Conservation (phyloP, 2,113 vertebrate genomes). For the Trematomus loennbergii region DNA sequence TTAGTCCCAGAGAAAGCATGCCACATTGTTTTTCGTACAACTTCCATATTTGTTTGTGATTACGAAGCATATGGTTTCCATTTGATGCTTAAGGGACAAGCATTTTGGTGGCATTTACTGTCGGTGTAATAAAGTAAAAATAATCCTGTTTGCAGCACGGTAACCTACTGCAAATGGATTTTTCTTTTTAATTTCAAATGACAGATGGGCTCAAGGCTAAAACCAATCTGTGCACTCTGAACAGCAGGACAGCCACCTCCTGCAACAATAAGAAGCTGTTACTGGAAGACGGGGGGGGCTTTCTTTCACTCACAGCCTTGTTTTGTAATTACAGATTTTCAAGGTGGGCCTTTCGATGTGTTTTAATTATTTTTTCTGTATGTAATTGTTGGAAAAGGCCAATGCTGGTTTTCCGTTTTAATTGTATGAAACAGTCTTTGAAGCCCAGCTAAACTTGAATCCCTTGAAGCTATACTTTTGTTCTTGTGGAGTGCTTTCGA, state of each 20-base stretch:
- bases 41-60: conserved; percentile 40
- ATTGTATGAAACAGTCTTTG: conserved; percentile 10
- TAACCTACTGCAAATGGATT: neutral
- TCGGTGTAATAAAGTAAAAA: conserved; percentile 16
- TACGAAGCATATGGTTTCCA: conserved; percentile 31
- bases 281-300: neutral
- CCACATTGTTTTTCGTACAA: conserved; percentile 20
- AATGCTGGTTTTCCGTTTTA: neutral
- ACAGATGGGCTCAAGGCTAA: conserved; percentile 49
- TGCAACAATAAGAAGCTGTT: conserved; percentile 12
- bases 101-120: conserved; percentile 10
- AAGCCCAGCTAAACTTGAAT: conserved; percentile 6
- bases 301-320: conserved; percentile 17
- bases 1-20: conserved; percentile 7
- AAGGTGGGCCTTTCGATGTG: conserved; percentile 18
- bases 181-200: conserved; percentile 26
- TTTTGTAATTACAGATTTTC: conserved; percentile 20
- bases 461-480: neutral
- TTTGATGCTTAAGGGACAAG: conserved; percentile 1
- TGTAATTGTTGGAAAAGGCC: conserved; percentile 17
- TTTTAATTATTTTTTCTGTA: conserved; percentile 17
- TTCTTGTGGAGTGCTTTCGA: conserved; percentile 48
- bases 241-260: conserved; percentile 1
- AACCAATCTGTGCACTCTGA: conserved; percentile 37
- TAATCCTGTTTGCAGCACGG: conserved; percentile 6